These are phyloP conservation scores for Clarias pachynema DNA, from an alignment of 2,797 vertebrate species.

Conservation along the genomic window DNA sequence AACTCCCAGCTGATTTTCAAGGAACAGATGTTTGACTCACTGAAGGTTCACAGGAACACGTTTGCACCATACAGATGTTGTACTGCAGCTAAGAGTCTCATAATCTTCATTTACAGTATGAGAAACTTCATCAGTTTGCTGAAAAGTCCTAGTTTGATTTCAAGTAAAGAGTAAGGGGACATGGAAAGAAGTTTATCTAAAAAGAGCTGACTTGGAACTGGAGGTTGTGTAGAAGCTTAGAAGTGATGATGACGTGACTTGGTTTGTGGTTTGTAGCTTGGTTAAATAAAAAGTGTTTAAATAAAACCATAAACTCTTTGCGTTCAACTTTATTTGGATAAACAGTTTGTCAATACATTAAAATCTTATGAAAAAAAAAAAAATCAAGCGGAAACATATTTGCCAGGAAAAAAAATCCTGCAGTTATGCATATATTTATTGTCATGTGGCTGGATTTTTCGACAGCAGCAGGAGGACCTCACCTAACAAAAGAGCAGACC, in stretches of 20 bases:
- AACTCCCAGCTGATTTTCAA: too few species aligned
- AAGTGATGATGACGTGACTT: not conserved
- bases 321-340: conserved; percentile 24
- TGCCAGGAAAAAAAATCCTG: conserved; percentile 2
- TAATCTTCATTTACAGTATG: too few species aligned
- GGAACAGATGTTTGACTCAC: too few species aligned
- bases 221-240: not conserved
- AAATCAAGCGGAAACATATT: conserved; percentile 4
- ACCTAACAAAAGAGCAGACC: not conserved
- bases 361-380: conserved; percentile 1
- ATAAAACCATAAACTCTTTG: not conserved
- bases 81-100: too few species aligned
- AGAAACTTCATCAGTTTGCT: too few species aligned
- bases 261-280: not conserved
- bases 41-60: too few species aligned
- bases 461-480: not conserved
- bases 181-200: not conserved
- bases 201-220: not conserved
- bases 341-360: conserved; percentile 18
- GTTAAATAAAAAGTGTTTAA: not conserved
- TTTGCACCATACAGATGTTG: too few species aligned
- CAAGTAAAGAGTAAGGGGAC: too few species aligned
- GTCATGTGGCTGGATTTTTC: conserved; percentile 13
- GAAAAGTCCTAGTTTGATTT: too few species aligned
- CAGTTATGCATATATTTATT: conserved; percentile 15